phyloP scores from a whole-genome alignment of 2,797 vertebrate species.

The Coregonus suidteri region DNA sequence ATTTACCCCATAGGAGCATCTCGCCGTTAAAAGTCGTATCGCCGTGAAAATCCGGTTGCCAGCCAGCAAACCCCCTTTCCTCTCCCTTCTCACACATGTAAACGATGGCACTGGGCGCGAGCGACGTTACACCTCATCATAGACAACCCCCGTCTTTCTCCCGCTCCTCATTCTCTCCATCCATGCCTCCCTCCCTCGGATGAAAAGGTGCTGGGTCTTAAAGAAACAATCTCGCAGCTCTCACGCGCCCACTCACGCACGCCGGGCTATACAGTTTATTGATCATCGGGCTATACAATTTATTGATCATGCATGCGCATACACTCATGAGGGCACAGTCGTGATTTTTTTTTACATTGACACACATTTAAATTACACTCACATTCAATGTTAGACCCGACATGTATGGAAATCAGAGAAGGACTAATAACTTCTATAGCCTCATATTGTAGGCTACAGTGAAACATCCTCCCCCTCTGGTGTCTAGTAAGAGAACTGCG shows the following conservation, averaged over 20 bases:
- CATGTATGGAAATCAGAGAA: fast-evolving
- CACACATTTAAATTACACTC: not conserved
- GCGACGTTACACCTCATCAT: conserved; percentile 58
- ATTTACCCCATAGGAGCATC: conserved; percentile 67
- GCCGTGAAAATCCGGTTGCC: conserved; percentile 69
- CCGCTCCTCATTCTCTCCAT: conserved; percentile 34
- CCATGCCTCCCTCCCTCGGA: conserved; percentile 27
- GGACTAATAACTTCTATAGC: not conserved
- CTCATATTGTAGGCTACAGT: not conserved
- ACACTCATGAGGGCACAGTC: not conserved
- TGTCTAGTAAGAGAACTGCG: not conserved
- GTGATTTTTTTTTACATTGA: not conserved
- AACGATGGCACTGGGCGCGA: conserved; percentile 54
- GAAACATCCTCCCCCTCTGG: conserved; percentile 34
- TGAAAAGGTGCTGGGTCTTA: conserved; percentile 66
- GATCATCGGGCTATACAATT: not conserved
- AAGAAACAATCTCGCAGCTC: conserved; percentile 52
- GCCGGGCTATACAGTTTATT: not conserved
- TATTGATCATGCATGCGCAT: not conserved
- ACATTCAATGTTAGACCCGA: not conserved
- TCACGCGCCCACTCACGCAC: conserved; percentile 14
- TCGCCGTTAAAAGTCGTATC: conserved; percentile 65
- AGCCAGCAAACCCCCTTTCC: conserved; percentile 68
- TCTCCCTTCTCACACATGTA: conserved; percentile 48
- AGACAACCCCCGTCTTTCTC: conserved; percentile 39